These are phyloP conservation scores for Ectemnius lituratus DNA, from an alignment of 2,888 invertebrate genomes.

Conservation along the genomic window DNA sequence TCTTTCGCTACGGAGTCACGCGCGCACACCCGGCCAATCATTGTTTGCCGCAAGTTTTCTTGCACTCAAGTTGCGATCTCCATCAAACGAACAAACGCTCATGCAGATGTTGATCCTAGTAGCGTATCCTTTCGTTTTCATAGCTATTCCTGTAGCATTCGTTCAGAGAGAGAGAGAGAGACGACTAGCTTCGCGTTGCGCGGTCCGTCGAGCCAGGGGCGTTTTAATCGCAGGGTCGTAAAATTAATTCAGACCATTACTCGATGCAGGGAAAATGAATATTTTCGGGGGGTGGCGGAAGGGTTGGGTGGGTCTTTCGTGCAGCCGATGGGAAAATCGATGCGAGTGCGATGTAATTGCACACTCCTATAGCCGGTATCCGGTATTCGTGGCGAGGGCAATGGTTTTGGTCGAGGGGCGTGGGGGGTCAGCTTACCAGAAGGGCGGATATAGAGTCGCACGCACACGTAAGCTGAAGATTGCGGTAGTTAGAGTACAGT, in stretches of 20 bases:
- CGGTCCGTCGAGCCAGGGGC: too few species aligned
- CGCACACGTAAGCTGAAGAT: constrained; percentile 10
- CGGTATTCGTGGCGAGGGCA: constrained; percentile 10
- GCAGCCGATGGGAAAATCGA: constrained; percentile 8
- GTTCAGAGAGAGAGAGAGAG: too few species aligned
- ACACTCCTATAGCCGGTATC: neutral
- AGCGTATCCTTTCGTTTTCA: neutral
- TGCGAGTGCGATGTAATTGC: constrained; percentile 1
- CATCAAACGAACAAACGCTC: neutral
- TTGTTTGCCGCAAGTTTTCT: constrained; percentile 9
- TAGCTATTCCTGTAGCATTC: too few species aligned
- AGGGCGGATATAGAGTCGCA: neutral
- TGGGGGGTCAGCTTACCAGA: constrained; percentile 24
- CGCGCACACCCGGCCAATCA: neutral
- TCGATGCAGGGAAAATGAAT: neutral
- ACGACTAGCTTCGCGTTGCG: too few species aligned
- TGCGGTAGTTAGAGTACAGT: constrained; percentile 18
- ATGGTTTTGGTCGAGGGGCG: neutral
- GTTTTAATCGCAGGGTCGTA: too few species aligned
- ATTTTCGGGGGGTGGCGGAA: constrained; percentile 1
- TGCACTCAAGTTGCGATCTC: neutral
- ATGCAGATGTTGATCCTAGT: neutral
- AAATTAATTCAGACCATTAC: neutral
- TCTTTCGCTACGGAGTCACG: neutral
- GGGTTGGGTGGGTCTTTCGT: too few species aligned